These are phyloP conservation scores for Liasis olivaceus DNA, from an alignment of 2,797 vertebrate genomes.

Conservation along the genomic window DNA sequence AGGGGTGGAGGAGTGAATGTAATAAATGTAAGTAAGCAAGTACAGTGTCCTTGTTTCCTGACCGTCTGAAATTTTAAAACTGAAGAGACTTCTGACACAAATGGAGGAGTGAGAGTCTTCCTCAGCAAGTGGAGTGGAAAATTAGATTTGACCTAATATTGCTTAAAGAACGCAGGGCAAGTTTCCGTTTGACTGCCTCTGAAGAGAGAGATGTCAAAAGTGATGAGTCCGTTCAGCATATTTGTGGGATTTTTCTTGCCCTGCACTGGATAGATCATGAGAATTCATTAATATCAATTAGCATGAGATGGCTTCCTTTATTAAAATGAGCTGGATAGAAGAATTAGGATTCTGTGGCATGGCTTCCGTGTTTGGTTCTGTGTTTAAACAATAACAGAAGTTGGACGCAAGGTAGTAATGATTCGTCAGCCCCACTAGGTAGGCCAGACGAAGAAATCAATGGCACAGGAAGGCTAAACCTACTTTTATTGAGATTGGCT, in stretches of 20 bases:
- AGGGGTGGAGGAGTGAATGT: rapidly evolving
- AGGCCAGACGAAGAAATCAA: too few species aligned
- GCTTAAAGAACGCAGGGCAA: slow-evolving; percentile 7
- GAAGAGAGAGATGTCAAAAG: slow-evolving; percentile 43
- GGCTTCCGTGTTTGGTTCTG: background rate
- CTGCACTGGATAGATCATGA: slow-evolving; percentile 5
- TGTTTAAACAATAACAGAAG: background rate
- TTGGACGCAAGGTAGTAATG: background rate
- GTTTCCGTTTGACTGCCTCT: slow-evolving; percentile 43
- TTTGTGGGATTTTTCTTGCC: slow-evolving; percentile 15
- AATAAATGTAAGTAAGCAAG: background rate
- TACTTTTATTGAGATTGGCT: background rate
- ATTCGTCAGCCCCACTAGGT: too few species aligned
- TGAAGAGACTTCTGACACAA: slow-evolving; percentile 36
- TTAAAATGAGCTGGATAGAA: background rate
- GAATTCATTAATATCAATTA: slow-evolving; percentile 30
- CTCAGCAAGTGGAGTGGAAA: slow-evolving; percentile 44
- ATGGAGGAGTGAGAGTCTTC: slow-evolving; percentile 36
- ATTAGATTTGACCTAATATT: slow-evolving; percentile 40
- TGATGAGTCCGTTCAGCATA: slow-evolving; percentile 14
- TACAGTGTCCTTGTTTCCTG: slow-evolving; percentile 18
- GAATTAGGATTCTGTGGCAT: background rate
- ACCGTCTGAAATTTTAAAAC: slow-evolving; percentile 37
- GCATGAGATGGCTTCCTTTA: background rate
- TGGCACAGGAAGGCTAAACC: background rate